Conservation (phyloP, 2,797 vertebrate genomes). For the Novumbra hubbsi region DNA sequence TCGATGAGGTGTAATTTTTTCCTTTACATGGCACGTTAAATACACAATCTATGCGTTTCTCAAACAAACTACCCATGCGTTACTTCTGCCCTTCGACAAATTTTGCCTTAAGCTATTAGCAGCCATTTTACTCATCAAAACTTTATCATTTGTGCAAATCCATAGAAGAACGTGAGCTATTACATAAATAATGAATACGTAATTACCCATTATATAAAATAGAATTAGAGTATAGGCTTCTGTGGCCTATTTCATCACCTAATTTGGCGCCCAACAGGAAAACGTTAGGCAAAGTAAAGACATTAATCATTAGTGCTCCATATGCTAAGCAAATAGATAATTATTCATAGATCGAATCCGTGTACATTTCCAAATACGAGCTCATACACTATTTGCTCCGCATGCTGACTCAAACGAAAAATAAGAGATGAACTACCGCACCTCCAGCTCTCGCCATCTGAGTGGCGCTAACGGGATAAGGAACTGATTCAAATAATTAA, state of each 20-base stretch:
- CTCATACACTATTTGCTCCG: background rate
- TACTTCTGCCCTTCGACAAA: background rate
- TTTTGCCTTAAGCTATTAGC: background rate
- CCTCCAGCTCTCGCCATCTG: slow-evolving; percentile 8
- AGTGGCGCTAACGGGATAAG: slow-evolving; percentile 38
- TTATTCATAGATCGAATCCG: background rate
- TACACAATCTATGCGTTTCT: background rate
- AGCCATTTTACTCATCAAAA: background rate
- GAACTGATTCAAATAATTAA: slow-evolving; percentile 45
- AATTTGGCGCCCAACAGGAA: background rate
- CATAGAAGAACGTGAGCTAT: background rate
- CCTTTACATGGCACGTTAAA: background rate
- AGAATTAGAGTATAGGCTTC: too few species aligned
- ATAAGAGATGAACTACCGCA: background rate
- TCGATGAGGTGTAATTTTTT: background rate
- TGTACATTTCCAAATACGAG: background rate
- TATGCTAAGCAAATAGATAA: background rate
- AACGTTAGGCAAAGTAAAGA: background rate
- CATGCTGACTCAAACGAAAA: slow-evolving; percentile 4
- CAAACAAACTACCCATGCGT: background rate
- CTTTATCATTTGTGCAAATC: background rate
- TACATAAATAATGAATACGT: too few species aligned
- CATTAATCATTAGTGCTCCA: background rate
- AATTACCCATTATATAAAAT: too few species aligned
- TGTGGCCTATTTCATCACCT: background rate